A percentile compares a stretch with the other conserved stretches of the same genome.
phyloP scores from a whole-genome alignment of 2,113 vertebrate species.

The Triplophysa rosa region DNA sequence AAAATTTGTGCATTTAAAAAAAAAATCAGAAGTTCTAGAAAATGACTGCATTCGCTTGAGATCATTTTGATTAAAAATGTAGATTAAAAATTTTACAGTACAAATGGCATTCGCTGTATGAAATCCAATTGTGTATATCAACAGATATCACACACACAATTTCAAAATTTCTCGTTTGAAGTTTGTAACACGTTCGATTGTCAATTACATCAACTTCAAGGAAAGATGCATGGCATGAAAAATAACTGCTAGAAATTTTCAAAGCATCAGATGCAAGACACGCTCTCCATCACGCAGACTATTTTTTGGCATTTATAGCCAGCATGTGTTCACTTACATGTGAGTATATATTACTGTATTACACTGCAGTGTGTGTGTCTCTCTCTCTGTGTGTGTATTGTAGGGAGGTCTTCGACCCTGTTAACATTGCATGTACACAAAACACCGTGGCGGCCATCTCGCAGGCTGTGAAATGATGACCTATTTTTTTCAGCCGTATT shows the following conservation, averaged over 20 bases:
- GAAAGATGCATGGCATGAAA: constrained; percentile 5
- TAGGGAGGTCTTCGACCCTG: constrained; percentile 49
- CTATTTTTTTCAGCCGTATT: constrained; percentile 73
- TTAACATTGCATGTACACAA: constrained; percentile 59
- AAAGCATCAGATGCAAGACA: constrained; percentile 7
- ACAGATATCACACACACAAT: not conserved
- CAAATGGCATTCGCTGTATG: not conserved
- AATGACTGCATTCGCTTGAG: constrained; percentile 8
- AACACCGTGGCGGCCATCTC: constrained; percentile 62
- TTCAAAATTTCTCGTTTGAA: constrained; percentile 1
- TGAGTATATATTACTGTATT: not conserved
- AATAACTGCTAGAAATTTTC: not conserved
- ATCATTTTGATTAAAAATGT: constrained; percentile 13
- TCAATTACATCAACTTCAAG: constrained; percentile 27
- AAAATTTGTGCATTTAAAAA: too few relatives aligned
- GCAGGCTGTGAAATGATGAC: constrained; percentile 69
- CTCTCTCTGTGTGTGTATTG: constrained; percentile 12
- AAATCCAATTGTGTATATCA: not conserved
- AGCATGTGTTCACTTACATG: constrained; percentile 2
- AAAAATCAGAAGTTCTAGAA: constrained; percentile 1
- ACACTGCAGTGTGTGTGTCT: not conserved
- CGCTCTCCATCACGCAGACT: not conserved
- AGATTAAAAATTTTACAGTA: not conserved
- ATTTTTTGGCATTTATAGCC: constrained; percentile 21
- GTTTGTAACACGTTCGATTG: not conserved